Conservation (phyloP, 2,113 vertebrate species). For the Sylvilagus bachmani region DNA sequence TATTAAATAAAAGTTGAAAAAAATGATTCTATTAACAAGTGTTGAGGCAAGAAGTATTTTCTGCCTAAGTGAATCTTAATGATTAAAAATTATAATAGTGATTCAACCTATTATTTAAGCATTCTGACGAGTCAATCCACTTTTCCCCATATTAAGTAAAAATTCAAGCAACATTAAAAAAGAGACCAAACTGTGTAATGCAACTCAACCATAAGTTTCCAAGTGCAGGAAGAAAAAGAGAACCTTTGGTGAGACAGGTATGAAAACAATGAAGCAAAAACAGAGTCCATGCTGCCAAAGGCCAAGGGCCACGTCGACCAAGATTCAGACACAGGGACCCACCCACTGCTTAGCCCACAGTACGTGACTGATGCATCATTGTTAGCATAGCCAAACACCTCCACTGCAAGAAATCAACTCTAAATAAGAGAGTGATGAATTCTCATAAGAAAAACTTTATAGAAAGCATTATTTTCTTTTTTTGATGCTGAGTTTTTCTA, state of each 20-base stretch:
- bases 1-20: not conserved
- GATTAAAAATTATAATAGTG: not conserved
- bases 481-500: not conserved
- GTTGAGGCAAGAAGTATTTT: slow-evolving; percentile 6
- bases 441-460: not conserved
- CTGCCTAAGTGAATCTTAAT: slow-evolving; percentile 33
- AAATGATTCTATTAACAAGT: not conserved
- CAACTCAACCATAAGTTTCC: slow-evolving; percentile 33
- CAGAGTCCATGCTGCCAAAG: not conserved
- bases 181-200: slow-evolving; percentile 9
- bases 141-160: slow-evolving; percentile 24
- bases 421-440: slow-evolving; percentile 31
- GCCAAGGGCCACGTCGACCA: not conserved
- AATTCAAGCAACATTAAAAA: not conserved
- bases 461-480: not conserved
- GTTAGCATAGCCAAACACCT: not conserved
- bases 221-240: not conserved
- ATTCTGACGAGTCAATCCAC: slow-evolving; percentile 15
- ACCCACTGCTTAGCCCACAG: not conserved
- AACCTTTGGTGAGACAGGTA: not conserved
- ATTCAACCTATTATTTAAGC: not conserved
- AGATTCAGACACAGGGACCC: not conserved
- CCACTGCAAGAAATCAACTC: not conserved
- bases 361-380: not conserved
- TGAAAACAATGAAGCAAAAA: slow-evolving; percentile 18